Evolutionary conservation across 2,888 invertebrate species (phyloP).

Genomic region (Phragmatobia fuliginosa): DNA sequence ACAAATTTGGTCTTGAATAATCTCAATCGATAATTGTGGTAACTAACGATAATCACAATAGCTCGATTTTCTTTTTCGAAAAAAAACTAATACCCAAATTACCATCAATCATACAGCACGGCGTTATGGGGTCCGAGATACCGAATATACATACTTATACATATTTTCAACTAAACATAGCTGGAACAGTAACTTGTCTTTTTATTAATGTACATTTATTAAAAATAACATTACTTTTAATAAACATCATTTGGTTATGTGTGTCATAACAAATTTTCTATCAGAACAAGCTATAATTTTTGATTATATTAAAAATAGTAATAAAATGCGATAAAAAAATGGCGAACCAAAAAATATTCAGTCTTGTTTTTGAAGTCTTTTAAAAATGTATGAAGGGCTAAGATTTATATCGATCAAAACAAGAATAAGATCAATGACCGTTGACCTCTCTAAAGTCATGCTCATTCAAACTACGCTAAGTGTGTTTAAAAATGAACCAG

Average conservation of each 20-base stretch:
- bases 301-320: no score
- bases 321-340: no score
- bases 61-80: not conserved
- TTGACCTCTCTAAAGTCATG: conserved; percentile 28
- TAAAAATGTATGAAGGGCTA: not conserved
- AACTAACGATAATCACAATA: not conserved
- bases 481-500: conserved; percentile 43
- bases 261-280: not conserved
- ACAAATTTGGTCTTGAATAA: not conserved
- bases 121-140: no score
- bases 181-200: not conserved
- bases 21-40: not conserved
- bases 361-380: not conserved
- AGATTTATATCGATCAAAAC: conserved; percentile 9
- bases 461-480: conserved; percentile 39
- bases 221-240: not conserved
- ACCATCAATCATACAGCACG: not conserved
- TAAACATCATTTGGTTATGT: no score
- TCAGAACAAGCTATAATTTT: no score
- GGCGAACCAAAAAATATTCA: not conserved
- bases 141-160: no score
- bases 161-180: no score
- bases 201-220: not conserved
- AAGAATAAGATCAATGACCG: conserved; percentile 43
- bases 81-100: not conserved